Conservation (phyloP, 2,797 vertebrate species). For the Gila robusta region DNA sequence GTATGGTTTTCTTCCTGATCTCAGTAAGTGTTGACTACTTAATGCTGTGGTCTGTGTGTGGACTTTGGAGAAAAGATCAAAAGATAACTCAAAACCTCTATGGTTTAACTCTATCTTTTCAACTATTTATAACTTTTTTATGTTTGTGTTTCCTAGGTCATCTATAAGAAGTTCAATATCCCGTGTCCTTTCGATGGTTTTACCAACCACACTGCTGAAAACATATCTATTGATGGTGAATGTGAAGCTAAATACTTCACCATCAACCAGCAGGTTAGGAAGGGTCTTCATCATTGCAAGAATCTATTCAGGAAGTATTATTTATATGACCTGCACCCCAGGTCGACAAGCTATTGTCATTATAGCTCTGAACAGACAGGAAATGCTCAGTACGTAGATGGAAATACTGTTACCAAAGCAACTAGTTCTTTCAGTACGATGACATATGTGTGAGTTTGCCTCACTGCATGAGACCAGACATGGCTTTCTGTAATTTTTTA, state of each 20-base stretch:
- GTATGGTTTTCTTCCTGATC: conserved; percentile 97
- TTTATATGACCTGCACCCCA: background rate
- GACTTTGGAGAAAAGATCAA: background rate
- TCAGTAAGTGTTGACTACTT: conserved; percentile 83
- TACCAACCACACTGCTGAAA: conserved; percentile 68
- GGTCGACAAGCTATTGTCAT: conserved; percentile 54
- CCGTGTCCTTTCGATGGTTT: conserved; percentile 76
- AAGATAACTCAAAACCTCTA: background rate
- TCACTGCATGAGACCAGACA: background rate
- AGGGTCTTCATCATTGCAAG: background rate
- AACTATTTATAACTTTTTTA: background rate
- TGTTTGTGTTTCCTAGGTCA: conserved; percentile 80
- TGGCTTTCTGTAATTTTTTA: background rate
- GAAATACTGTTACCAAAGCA: conserved; percentile 55
- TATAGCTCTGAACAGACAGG: conserved; percentile 6
- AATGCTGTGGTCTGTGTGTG: background rate
- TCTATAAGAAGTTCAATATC: conserved; percentile 93
- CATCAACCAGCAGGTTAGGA: conserved; percentile 79
- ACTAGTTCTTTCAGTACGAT: conserved; percentile 20
- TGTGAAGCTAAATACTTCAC: conserved; percentile 76
- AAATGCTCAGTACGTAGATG: background rate
- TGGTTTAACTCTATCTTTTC: background rate
- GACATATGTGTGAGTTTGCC: background rate
- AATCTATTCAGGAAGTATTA: background rate
- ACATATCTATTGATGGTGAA: conserved; percentile 57